A percentile compares a stretch with the other conserved stretches of the same genome.
Conservation (phyloP, 1,140 invertebrate species). For the Daktulosphaira vitifoliae region DNA sequence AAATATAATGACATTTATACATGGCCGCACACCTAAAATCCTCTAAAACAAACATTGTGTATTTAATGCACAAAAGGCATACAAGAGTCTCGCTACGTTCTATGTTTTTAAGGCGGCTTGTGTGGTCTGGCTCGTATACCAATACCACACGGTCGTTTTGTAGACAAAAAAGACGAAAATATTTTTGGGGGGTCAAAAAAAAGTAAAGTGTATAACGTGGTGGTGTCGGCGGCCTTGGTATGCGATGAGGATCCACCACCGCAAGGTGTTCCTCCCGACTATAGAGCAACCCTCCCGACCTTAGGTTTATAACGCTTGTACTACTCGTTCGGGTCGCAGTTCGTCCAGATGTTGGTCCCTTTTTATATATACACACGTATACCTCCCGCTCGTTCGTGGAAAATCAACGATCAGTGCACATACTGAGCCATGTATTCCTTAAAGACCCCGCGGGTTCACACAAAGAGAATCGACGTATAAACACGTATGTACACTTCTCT, state of each 20-base stretch:
- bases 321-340: neutral
- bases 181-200: constrained; percentile 11
- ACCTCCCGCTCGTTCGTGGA: constrained; percentile 31
- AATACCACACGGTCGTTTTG: too few species aligned
- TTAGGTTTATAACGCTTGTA: neutral
- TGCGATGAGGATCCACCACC: neutral
- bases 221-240: neutral
- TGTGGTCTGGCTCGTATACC: constrained; percentile 7
- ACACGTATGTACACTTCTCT: neutral
- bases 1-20: neutral
- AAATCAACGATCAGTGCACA: neutral
- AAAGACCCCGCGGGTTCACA: neutral
- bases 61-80: too few species aligned
- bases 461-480: constrained; percentile 25
- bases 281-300: too few species aligned
- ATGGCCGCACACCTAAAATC: constrained; percentile 26
- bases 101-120: neutral
- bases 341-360: constrained; percentile 29
- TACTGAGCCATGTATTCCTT: neutral
- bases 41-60: too few species aligned
- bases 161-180: constrained; percentile 7
- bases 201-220: neutral
- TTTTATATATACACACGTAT: neutral
- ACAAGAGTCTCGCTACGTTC: too few species aligned
- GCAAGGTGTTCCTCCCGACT: neutral